These are phyloP conservation scores for Drosophila fungiperda DNA, from an alignment of 2,888 invertebrate genomes.

Conservation along the genomic window DNA sequence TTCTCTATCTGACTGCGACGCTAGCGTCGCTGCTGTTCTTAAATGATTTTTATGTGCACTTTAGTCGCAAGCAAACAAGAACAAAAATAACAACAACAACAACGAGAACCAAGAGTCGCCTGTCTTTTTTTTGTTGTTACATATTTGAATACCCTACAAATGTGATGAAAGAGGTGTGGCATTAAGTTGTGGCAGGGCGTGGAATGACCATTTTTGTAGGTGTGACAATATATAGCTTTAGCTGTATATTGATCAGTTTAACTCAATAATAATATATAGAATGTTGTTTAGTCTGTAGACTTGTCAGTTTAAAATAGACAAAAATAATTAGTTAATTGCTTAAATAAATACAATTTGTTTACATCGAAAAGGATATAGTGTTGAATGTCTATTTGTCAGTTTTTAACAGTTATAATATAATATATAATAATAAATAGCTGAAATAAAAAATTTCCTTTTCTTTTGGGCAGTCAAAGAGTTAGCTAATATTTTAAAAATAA, in stretches of 20 bases:
- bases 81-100: conserved; percentile 22
- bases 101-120: conserved; percentile 7
- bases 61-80: conserved; percentile 44
- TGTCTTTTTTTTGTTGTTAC: conserved; percentile 8
- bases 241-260: background rate
- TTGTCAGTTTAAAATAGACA: background rate
- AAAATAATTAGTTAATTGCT: too few species aligned
- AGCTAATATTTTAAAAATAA: too few species aligned
- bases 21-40: conserved; percentile 64
- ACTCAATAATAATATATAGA: background rate
- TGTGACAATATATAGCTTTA: background rate
- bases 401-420: background rate
- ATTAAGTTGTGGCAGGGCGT: background rate
- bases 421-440: too few species aligned
- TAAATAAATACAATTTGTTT: too few species aligned
- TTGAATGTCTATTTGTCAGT: background rate
- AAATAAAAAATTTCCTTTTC: too few species aligned
- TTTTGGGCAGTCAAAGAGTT: too few species aligned
- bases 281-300: background rate
- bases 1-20: conserved; percentile 42
- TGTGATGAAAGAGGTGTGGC: conserved; percentile 1
- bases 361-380: too few species aligned
- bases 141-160: conserved; percentile 48
- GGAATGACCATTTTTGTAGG: background rate
- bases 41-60: conserved; percentile 80